Conservation (phyloP, 2,888 invertebrate genomes). For the Blastobasis lacticolella region DNA sequence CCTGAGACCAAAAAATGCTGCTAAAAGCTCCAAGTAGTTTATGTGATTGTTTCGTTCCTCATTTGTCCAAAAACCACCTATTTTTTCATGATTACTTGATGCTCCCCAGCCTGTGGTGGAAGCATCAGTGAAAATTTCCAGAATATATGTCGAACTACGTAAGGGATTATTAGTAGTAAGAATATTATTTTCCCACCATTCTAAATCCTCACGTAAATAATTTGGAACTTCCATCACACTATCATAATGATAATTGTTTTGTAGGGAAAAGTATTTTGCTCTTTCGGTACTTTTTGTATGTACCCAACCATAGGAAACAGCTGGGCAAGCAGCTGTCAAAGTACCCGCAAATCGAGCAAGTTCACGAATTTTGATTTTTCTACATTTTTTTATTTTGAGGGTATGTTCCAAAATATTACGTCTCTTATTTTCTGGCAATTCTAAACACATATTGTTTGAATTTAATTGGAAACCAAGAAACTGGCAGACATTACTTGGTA, state of each 20-base stretch:
- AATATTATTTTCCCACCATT: conserved; percentile 1
- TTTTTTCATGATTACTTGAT: not conserved
- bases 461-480: not conserved
- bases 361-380: not conserved
- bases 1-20: not conserved
- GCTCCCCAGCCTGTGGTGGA: not conserved
- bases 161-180: not conserved
- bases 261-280: not conserved
- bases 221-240: not conserved
- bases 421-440: not conserved
- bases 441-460: not conserved
- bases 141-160: not conserved
- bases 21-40: not conserved
- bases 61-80: not conserved
- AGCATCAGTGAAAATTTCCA: conserved; percentile 1
- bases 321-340: conserved; percentile 1
- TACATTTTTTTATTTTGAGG: not conserved
- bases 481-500: not conserved
- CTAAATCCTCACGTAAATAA: not conserved
- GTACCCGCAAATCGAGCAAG: not conserved
- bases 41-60: not conserved
- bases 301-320: not conserved
- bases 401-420: not conserved
- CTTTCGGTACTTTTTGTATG: conserved; percentile 1
- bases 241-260: not conserved